Evolutionary conservation across 2,797 vertebrate species (phyloP).

Genomic region (Crocidura indochinensis): DNA sequence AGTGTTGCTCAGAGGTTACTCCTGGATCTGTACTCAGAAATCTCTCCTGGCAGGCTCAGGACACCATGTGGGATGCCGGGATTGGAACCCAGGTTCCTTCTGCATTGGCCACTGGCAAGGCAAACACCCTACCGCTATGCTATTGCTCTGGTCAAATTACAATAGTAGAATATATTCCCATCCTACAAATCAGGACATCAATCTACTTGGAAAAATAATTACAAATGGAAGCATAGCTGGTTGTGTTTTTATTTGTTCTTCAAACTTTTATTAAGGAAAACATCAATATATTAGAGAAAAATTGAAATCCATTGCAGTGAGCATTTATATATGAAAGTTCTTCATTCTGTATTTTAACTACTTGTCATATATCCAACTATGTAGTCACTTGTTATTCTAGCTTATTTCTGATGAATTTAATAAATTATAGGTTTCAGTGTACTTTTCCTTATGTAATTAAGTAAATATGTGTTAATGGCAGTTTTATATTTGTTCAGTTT

Average conservation of each 20-base stretch:
- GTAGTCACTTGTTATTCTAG: neutral
- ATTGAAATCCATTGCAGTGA: neutral
- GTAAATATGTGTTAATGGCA: neutral
- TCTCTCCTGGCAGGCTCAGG: too few relatives aligned
- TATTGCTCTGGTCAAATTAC: too few relatives aligned
- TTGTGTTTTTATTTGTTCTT: neutral
- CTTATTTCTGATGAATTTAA: neutral
- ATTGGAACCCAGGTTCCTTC: too few relatives aligned
- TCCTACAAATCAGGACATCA: neutral
- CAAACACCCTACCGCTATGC: too few relatives aligned
- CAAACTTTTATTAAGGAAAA: constrained; percentile 3
- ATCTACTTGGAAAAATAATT: neutral
- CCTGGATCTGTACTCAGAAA: too few relatives aligned
- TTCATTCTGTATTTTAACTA: neutral
- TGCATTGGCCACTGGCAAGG: too few relatives aligned
- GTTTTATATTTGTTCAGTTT: neutral
- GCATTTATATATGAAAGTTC: neutral
- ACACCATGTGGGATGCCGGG: too few relatives aligned
- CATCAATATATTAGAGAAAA: constrained; percentile 3
- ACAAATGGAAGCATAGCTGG: neutral
- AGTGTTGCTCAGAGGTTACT: too few relatives aligned
- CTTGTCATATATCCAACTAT: neutral
- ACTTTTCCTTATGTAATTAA: neutral
- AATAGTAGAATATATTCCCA: neutral
- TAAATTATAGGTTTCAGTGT: neutral